Evolutionary conservation across 2,888 invertebrate genomes (phyloP).

Genomic region (Agonum fuliginosum): DNA sequence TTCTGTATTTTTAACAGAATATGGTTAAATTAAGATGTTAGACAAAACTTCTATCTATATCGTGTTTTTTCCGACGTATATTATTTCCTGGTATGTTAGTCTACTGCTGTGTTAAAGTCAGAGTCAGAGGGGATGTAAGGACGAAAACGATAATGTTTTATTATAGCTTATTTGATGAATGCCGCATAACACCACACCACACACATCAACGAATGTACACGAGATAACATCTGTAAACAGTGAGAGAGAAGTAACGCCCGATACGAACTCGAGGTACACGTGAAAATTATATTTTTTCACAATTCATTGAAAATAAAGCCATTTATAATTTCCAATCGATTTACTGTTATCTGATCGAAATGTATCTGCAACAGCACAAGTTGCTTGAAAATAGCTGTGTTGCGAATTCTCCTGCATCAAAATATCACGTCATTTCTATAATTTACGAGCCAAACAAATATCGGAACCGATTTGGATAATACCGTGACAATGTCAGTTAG

Average conservation of each 20-base stretch:
- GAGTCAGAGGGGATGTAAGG: too few species aligned
- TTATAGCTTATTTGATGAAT: neutral
- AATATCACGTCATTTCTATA: neutral
- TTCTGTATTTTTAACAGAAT: too few species aligned
- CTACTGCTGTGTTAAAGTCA: too few species aligned
- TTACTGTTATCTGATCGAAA: constrained; percentile 59
- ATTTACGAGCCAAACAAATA: neutral
- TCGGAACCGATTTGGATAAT: neutral
- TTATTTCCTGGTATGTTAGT: too few species aligned
- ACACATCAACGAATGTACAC: constrained; percentile 12
- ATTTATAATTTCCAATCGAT: constrained; percentile 68
- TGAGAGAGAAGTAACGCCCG: neutral
- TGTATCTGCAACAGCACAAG: constrained; percentile 1
- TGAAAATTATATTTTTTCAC: constrained; percentile 63
- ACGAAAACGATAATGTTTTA: constrained; percentile 11
- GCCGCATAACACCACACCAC: constrained; percentile 1
- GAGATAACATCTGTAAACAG: constrained; percentile 34
- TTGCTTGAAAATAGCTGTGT: constrained; percentile 8
- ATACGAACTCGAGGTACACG: constrained; percentile 39
- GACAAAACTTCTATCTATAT: too few species aligned
- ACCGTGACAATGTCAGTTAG: neutral
- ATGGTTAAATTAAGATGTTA: too few species aligned
- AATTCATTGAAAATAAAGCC: constrained; percentile 66
- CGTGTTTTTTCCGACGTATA: too few species aligned
- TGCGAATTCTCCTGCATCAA: constrained; percentile 8